These are phyloP conservation scores for Muraenolepis orangiensis DNA, from an alignment of 2,797 vertebrate species.

Conservation along the genomic window DNA sequence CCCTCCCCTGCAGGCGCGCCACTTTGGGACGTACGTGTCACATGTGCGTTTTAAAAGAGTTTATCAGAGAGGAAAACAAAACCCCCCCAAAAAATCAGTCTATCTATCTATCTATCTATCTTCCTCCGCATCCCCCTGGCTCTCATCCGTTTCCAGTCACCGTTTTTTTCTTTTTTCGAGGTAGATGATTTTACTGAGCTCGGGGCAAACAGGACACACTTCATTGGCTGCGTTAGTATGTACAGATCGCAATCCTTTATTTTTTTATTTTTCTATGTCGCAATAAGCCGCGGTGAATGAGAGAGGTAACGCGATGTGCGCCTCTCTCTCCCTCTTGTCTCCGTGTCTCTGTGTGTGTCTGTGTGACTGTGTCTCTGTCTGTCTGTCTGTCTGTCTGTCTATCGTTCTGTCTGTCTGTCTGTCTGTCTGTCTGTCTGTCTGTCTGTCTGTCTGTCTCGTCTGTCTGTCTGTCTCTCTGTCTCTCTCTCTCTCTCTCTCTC, in stretches of 20 bases:
- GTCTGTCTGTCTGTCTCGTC: too few relatives aligned
- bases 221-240: neutral
- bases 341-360: too few relatives aligned
- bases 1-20: constrained; percentile 47
- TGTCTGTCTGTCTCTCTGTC: too few relatives aligned
- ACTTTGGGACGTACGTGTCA: constrained; percentile 58
- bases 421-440: too few relatives aligned
- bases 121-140: neutral
- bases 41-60: constrained; percentile 63
- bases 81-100: too few relatives aligned
- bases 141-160: neutral
- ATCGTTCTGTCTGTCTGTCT: too few relatives aligned
- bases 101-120: neutral
- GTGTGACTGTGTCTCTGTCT: too few relatives aligned
- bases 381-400: too few relatives aligned
- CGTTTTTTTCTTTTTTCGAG: neutral
- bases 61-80: constrained; percentile 24
- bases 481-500: too few relatives aligned
- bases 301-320: neutral
- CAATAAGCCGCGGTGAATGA: neutral
- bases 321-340: too few relatives aligned
- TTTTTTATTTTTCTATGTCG: neutral
- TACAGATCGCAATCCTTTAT: neutral
- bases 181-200: neutral
- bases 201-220: neutral